These are phyloP conservation scores for Ganaspis brasiliensis DNA, from an alignment of 2,888 invertebrate species.

Conservation along the genomic window DNA sequence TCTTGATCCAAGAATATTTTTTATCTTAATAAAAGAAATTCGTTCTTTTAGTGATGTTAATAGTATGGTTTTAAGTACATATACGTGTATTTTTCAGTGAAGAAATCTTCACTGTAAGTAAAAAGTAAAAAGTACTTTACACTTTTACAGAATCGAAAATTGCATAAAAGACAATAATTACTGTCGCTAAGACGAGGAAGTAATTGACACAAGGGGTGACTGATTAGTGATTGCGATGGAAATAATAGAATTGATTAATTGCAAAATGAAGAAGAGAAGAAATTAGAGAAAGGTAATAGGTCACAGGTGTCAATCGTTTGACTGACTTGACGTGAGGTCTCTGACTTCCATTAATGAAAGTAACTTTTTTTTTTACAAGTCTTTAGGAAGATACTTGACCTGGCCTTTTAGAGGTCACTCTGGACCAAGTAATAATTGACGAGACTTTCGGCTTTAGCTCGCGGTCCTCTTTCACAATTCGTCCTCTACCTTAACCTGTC, in stretches of 20 bases:
- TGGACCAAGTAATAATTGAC: constrained; percentile 1
- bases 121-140: constrained; percentile 5
- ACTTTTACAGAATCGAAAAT: neutral
- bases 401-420: constrained; percentile 12
- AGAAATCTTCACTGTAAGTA: no score
- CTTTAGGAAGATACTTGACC: constrained; percentile 28
- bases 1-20: no score
- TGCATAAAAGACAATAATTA: constrained; percentile 18
- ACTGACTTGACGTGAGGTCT: neutral
- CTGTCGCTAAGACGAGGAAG: constrained; percentile 28
- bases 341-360: constrained; percentile 26
- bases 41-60: no score
- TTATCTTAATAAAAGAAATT: no score
- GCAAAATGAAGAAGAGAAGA: constrained; percentile 27
- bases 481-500: constrained; percentile 6
- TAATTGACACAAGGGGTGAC: constrained; percentile 8
- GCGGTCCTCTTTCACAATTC: neutral
- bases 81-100: no score
- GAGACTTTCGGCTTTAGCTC: constrained; percentile 19
- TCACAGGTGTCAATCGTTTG: neutral
- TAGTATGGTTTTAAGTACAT: no score
- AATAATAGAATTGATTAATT: constrained; percentile 30
- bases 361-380: constrained; percentile 10
- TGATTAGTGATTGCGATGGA: constrained; percentile 19
- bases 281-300: constrained; percentile 28